Percentiles rank a stretch among this genome's conserved stretches.
phyloP scores from a whole-genome alignment of 2,888 invertebrate genomes.

The Monoplex corrugatus region DNA sequence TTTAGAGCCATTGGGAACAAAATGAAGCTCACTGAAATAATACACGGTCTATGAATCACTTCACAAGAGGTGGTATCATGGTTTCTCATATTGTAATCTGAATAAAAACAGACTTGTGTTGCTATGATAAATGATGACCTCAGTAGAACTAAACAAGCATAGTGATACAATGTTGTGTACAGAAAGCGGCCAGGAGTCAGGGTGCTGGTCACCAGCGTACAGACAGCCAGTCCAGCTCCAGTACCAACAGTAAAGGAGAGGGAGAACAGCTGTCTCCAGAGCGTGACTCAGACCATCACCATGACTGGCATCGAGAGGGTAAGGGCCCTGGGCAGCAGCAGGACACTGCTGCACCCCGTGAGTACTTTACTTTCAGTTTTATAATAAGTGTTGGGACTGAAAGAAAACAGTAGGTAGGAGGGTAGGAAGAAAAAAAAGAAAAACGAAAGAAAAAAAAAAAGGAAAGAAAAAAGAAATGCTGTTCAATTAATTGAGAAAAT shows the following conservation, averaged over 20 bases:
- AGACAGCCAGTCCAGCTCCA: conserved; percentile 80
- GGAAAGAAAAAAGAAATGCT: background rate
- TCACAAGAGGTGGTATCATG: too few relatives aligned
- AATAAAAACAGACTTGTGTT: too few relatives aligned
- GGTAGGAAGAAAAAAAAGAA: background rate
- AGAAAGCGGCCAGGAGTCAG: conserved; percentile 65
- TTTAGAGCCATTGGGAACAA: too few relatives aligned
- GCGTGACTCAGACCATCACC: conserved; percentile 60
- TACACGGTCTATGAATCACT: too few relatives aligned
- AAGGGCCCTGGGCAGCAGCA: conserved; percentile 49
- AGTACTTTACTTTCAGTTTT: background rate
- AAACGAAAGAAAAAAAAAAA: background rate
- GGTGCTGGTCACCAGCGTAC: conserved; percentile 71
- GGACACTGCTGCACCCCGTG: conserved; percentile 18
- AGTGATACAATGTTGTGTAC: conserved; percentile 34
- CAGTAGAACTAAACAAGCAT: too few relatives aligned
- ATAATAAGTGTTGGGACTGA: background rate
- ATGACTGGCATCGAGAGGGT: conserved; percentile 58
- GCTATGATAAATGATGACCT: too few relatives aligned
- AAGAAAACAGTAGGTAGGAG: background rate
- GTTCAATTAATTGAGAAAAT: background rate
- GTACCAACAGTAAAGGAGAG: conserved; percentile 77
- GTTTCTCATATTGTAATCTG: too few relatives aligned
- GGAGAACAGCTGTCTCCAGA: conserved; percentile 75
- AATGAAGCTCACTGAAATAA: too few relatives aligned